phyloP scores from a whole-genome alignment of 2,113 vertebrate species.

The Lepisosteus osseus region DNA sequence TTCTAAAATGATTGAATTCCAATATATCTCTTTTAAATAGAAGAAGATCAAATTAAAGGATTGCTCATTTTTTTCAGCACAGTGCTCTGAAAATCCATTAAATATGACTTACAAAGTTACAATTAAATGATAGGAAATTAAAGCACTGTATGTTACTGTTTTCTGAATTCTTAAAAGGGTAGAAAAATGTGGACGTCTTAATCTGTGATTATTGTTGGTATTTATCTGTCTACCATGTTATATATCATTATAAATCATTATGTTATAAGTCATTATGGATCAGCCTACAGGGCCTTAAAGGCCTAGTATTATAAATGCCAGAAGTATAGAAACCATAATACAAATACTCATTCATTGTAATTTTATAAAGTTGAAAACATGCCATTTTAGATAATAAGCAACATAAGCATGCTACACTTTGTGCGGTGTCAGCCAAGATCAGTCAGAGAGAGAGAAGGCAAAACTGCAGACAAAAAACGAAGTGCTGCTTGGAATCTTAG shows the following conservation, averaged over 20 bases:
- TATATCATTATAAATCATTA: neutral
- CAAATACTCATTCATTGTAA: neutral
- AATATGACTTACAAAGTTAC: too few relatives aligned
- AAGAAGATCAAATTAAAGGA: neutral
- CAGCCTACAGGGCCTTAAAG: neutral
- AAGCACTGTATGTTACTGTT: neutral
- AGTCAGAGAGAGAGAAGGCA: neutral
- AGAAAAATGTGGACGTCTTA: neutral
- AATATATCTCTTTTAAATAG: neutral
- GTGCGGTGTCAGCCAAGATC: too few relatives aligned
- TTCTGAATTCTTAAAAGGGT: neutral
- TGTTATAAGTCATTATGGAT: neutral
- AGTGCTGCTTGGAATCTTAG: neutral
- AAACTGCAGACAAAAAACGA: neutral
- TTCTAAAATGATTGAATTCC: neutral
- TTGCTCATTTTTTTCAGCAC: neutral
- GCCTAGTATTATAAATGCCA: neutral
- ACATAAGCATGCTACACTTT: neutral
- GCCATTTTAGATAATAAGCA: neutral
- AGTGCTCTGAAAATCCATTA: too few relatives aligned
- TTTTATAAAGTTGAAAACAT: slow-evolving; percentile 1
- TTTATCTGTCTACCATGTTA: neutral
- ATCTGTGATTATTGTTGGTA: neutral
- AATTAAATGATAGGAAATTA: too few relatives aligned
- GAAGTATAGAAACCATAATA: neutral